Evolutionary conservation across 2,797 vertebrate genomes (phyloP).

Genomic region (Silurus aristotelis): DNA sequence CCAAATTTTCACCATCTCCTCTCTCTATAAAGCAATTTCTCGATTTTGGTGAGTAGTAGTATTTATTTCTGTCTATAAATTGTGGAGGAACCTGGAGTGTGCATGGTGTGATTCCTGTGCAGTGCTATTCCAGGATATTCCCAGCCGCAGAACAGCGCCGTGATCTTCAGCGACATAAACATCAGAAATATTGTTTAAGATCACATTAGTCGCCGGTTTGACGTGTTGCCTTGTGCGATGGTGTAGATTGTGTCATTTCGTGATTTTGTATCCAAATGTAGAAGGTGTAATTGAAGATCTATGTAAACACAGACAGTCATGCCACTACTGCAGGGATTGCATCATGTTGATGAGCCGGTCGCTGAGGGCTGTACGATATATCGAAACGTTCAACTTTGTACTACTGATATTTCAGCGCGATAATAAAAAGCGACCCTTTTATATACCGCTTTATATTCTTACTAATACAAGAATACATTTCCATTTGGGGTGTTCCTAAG

Average conservation of each 20-base stretch:
- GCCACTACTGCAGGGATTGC: conserved; percentile 18
- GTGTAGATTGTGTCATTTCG: neutral
- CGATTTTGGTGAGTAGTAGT: conserved; percentile 84
- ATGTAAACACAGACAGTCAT: neutral
- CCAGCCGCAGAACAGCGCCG: neutral
- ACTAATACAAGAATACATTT: neutral
- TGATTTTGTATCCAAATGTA: neutral
- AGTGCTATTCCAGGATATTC: neutral
- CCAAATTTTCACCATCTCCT: conserved; percentile 95
- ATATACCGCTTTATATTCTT: neutral
- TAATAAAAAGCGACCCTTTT: no score
- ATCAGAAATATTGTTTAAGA: neutral
- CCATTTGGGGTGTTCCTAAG: neutral
- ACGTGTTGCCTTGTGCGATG: neutral
- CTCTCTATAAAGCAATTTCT: conserved; percentile 95
- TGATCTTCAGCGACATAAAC: neutral
- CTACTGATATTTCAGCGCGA: neutral
- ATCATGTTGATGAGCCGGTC: conserved; percentile 1
- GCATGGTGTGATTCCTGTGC: neutral
- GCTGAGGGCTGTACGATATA: neutral
- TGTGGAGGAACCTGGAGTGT: neutral
- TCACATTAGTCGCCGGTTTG: neutral
- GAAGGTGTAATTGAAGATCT: neutral
- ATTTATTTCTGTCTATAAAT: neutral
- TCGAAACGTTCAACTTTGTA: neutral